Evolutionary conservation across 2,888 invertebrate genomes (phyloP).

Genomic region (Hanleya hanleyi): DNA sequence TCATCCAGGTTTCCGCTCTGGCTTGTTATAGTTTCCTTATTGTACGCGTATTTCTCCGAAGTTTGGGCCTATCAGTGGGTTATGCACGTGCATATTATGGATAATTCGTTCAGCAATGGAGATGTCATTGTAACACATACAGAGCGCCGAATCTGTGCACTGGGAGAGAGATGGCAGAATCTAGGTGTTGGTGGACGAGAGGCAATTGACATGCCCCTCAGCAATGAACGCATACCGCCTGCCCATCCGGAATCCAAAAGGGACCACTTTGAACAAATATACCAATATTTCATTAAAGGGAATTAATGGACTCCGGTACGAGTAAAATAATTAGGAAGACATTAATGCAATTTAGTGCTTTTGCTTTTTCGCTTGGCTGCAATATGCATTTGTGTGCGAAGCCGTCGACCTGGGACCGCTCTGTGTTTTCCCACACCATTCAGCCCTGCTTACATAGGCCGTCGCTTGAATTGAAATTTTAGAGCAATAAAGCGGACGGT

Average conservation of each 20-base stretch:
- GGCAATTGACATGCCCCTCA: no score
- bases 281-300: conserved; percentile 3
- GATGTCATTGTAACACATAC: neutral
- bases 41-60: no score
- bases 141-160: no score
- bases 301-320: neutral
- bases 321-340: conserved; percentile 2
- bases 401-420: neutral
- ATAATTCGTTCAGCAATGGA: neutral
- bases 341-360: conserved; percentile 7
- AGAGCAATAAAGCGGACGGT: neutral
- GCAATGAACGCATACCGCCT: no score
- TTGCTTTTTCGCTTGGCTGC: neutral
- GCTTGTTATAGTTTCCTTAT: no score
- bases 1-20: no score
- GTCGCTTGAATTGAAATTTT: neutral
- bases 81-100: no score
- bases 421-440: neutral
- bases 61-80: no score
- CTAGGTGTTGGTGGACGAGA: neutral
- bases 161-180: neutral
- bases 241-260: neutral
- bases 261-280: neutral
- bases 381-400: neutral
- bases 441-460: neutral